These are phyloP conservation scores for Theretra japonica DNA, from an alignment of 2,888 invertebrate genomes.

Conservation along the genomic window DNA sequence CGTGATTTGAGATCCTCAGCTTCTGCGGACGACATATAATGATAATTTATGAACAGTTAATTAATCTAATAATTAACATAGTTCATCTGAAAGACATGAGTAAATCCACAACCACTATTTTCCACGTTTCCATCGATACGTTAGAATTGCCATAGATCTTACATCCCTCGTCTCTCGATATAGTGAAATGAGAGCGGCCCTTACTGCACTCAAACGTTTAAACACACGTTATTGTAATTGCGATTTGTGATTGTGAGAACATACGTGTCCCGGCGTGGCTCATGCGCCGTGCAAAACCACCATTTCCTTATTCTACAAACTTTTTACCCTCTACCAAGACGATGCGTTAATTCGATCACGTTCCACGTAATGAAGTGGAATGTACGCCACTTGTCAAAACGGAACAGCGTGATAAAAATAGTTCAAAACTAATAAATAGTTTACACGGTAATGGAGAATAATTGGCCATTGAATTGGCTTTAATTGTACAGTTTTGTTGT, in stretches of 20 bases:
- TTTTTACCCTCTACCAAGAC: constrained; percentile 20
- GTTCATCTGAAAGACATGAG: not conserved
- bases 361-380: constrained; percentile 1
- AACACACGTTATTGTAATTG: constrained; percentile 35
- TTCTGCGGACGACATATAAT: no score
- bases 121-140: not conserved
- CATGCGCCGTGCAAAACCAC: constrained; percentile 5
- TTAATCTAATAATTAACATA: no score
- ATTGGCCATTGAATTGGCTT: not conserved
- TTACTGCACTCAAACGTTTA: constrained; percentile 33
- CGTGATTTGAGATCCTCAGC: no score
- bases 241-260: constrained; percentile 31
- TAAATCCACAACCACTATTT: not conserved
- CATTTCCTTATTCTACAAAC: constrained; percentile 20
- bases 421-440: not conserved
- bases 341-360: constrained; percentile 17
- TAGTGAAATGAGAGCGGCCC: constrained; percentile 18
- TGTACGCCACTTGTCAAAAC: not conserved
- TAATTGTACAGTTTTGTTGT: constrained; percentile 14
- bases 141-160: not conserved
- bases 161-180: constrained; percentile 13
- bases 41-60: no score
- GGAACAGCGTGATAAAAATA: not conserved
- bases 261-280: constrained; percentile 10
- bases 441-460: not conserved